Evolutionary conservation across 2,797 vertebrate species (phyloP).

Genomic region (Mareca penelope): DNA sequence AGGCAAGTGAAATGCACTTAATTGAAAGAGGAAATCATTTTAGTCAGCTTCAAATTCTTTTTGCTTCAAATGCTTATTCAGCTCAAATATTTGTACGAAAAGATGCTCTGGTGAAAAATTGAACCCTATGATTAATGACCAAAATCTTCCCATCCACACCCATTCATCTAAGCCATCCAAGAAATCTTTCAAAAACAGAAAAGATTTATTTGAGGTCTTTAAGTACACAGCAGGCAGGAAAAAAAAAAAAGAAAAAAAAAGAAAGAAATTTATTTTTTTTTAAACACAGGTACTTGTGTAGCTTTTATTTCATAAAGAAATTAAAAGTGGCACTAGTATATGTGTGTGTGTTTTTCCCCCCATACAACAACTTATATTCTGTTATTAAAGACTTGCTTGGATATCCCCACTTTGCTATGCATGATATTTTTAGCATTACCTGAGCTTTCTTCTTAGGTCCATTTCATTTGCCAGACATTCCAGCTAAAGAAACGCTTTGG

Average conservation of each 20-base stretch:
- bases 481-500: neutral
- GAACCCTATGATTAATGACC: neutral
- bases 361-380: neutral
- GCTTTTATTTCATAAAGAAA: neutral
- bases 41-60: constrained; percentile 10
- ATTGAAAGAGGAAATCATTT: constrained; percentile 29
- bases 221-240: neutral
- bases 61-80: constrained; percentile 26
- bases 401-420: neutral
- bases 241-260: no score
- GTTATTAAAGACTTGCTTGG: neutral
- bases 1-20: neutral
- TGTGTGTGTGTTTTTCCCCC: neutral
- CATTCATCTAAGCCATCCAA: neutral
- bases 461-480: neutral
- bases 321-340: neutral
- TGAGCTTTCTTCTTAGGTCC: neutral
- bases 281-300: neutral
- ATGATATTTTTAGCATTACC: neutral
- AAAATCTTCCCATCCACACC: neutral
- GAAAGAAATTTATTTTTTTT: neutral
- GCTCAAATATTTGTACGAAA: constrained; percentile 16
- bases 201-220: constrained; percentile 9
- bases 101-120: constrained; percentile 33
- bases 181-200: neutral